These are phyloP conservation scores for Meloidogyne exigua DNA, from an alignment of 1,140 invertebrate genomes.

Conservation along the genomic window DNA sequence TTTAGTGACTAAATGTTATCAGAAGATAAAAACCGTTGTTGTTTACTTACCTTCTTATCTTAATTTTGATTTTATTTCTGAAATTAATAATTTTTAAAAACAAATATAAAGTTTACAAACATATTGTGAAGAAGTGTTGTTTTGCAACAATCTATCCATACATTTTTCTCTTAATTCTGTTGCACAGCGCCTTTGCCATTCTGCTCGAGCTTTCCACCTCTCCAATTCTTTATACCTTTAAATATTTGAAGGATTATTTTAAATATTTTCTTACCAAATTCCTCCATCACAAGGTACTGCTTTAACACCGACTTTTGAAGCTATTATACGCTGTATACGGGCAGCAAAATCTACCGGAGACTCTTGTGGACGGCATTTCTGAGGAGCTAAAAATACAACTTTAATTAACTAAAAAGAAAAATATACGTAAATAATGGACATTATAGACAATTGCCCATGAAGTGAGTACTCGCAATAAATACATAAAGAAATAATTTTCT, in stretches of 20 bases:
- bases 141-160: neutral
- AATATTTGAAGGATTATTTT: neutral
- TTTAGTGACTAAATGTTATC: neutral
- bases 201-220: constrained; percentile 6
- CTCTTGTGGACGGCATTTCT: constrained; percentile 30
- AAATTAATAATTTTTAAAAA: neutral
- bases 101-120: neutral
- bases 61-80: neutral
- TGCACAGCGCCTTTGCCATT: constrained; percentile 22
- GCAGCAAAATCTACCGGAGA: constrained; percentile 43
- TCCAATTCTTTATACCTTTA: constrained; percentile 17
- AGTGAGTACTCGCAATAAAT: constrained; percentile 44
- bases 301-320: constrained; percentile 14
- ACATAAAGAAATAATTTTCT: constrained; percentile 38
- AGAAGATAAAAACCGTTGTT: too few relatives aligned
- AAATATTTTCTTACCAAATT: constrained; percentile 16
- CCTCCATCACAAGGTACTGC: constrained; percentile 15
- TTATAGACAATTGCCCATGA: constrained; percentile 55
- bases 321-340: constrained; percentile 37
- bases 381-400: constrained; percentile 24
- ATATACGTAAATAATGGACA: constrained; percentile 40
- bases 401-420: constrained; percentile 2
- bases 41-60: neutral
- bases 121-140: neutral
- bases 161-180: neutral